A percentile compares a stretch with the other conserved stretches of the same genome.
Evolutionary conservation across 2,113 vertebrate species (phyloP).

Genomic region (Porphyrio hochstetteri): DNA sequence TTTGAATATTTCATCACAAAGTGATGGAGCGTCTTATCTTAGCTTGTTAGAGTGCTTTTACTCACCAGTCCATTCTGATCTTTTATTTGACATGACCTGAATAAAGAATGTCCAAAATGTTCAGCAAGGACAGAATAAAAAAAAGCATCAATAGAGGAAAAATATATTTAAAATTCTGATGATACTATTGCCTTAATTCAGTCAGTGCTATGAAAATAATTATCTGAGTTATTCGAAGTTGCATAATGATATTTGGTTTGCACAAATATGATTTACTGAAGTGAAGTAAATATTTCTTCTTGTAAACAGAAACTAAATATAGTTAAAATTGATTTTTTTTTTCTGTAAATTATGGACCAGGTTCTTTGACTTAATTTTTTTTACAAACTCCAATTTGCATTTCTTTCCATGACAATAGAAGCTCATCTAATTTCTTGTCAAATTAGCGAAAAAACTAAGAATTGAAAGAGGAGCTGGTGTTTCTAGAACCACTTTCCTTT

Average conservation of each 20-base stretch:
- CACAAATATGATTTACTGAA: slow-evolving; percentile 17
- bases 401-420: neutral
- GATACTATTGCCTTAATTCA: neutral
- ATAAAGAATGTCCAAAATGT: slow-evolving; percentile 54
- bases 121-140: neutral
- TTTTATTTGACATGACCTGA: slow-evolving; percentile 48
- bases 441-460: neutral
- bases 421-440: neutral
- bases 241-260: neutral
- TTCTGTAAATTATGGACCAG: neutral
- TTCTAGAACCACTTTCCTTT: neutral
- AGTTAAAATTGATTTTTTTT: slow-evolving; percentile 4
- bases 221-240: slow-evolving; percentile 13
- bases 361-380: neutral
- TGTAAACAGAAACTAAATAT: slow-evolving; percentile 26
- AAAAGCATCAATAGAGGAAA: neutral
- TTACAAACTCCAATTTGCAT: neutral
- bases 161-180: neutral
- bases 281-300: slow-evolving; percentile 11
- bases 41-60: slow-evolving; percentile 46
- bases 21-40: slow-evolving; percentile 47
- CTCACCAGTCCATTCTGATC: neutral
- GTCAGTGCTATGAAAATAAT: neutral
- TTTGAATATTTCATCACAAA: slow-evolving; percentile 73
- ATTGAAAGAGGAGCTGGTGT: neutral